Conservation (phyloP, 2,888 invertebrate species). For the Globia sparganii region DNA sequence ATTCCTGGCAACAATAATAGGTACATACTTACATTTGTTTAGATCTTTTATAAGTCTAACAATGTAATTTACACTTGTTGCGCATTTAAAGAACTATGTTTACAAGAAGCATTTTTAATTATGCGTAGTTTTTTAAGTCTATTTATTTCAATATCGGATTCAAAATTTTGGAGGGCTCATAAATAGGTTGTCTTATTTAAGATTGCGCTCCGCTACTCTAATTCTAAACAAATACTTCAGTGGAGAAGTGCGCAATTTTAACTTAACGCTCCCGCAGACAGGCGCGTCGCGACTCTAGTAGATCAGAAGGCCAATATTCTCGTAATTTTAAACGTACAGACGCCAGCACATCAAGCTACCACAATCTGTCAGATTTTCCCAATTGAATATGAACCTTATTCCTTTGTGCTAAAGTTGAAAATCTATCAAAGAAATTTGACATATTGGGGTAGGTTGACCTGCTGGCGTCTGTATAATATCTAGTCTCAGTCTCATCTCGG, state of each 20-base stretch:
- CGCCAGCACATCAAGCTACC: too few species aligned
- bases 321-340: too few species aligned
- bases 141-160: slow-evolving; percentile 9
- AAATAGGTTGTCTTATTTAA: neutral
- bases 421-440: too few species aligned
- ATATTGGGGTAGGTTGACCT: too few species aligned
- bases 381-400: too few species aligned
- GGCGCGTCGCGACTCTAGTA: neutral
- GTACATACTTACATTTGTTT: slow-evolving; percentile 21
- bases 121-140: slow-evolving; percentile 7
- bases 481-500: too few species aligned
- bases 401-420: too few species aligned
- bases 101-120: slow-evolving; percentile 18
- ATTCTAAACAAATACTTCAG: neutral
- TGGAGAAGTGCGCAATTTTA: neutral
- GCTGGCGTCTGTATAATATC: too few species aligned
- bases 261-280: neutral
- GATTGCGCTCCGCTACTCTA: neutral
- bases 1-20: slow-evolving; percentile 27
- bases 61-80: slow-evolving; percentile 16
- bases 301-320: too few species aligned
- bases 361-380: too few species aligned
- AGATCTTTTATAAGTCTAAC: slow-evolving; percentile 3
- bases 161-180: neutral
- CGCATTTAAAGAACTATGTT: neutral